Evolutionary conservation across 2,888 invertebrate species (phyloP).

Genomic region (Drosophila fungiperda): DNA sequence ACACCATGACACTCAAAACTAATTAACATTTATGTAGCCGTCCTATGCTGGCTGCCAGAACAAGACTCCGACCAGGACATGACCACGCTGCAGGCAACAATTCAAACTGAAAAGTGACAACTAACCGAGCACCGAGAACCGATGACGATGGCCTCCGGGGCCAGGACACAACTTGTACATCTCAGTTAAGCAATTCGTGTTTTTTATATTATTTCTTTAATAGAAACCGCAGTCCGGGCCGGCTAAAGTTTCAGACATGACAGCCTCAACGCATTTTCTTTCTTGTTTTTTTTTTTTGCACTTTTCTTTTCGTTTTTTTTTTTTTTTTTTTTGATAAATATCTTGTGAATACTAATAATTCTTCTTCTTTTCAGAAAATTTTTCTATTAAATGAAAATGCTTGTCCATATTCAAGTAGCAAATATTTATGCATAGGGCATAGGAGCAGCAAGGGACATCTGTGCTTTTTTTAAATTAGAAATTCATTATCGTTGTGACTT

Average conservation of each 20-base stretch:
- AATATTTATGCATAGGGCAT: neutral
- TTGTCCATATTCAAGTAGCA: slow-evolving; percentile 1
- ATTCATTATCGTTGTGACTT: neutral
- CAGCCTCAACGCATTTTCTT: slow-evolving; percentile 11
- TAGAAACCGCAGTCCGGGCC: slow-evolving; percentile 4
- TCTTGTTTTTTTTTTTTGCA: neutral
- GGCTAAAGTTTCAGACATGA: slow-evolving; percentile 6
- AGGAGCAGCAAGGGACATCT: neutral
- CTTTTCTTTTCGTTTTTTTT: neutral
- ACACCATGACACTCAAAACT: neutral
- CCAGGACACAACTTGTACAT: slow-evolving; percentile 39
- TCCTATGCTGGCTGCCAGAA: neutral
- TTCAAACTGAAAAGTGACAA: slow-evolving; percentile 2
- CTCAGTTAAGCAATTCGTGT: slow-evolving; percentile 60
- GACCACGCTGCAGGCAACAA: slow-evolving; percentile 1
- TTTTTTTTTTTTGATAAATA: neutral
- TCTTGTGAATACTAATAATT: neutral
- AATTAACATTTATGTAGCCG: slow-evolving; percentile 7
- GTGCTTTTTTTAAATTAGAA: neutral
- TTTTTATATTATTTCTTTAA: neutral
- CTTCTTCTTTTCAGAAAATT: neutral
- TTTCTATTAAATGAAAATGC: slow-evolving; percentile 4
- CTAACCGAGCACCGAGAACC: neutral
- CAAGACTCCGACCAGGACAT: slow-evolving; percentile 1
- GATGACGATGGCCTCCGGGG: slow-evolving; percentile 4